Base-by-base conservation (phyloP, 2,888 invertebrate species). In the Hypercompe scribonia region DNA sequence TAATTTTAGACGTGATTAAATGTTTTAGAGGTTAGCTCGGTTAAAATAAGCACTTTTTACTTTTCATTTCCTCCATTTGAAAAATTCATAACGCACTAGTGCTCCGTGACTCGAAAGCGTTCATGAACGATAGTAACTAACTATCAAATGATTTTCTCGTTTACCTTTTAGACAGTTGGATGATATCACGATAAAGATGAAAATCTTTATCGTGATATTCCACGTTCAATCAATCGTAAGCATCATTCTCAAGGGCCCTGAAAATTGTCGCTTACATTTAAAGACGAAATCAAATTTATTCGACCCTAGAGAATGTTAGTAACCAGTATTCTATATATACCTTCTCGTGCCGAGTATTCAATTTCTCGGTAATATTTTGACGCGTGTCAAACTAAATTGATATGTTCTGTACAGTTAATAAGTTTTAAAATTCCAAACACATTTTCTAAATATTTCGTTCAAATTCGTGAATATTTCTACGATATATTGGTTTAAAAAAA, bases 281-380 rank as follows among this genome's bases (percentile, higher is more conserved):
- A 36, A 66, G 24, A 7, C 54, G 36, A 54, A 58, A 68, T 68
- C 36, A 50, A 68, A 21, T 50, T 54, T 54, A 68, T 33, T 50
- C 50, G 21, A n/a, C 28, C 21, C 28, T 11, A 28, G 31, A 28
- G 31, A 46, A 42, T 66, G 31, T 28, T 42, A 28, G 31, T 21
- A 0, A 28, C 42, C 42, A 21, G 10, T 4, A 8, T 42, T 65
- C 10, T 28, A 28, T 31, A 42, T 65, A 1, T 18, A n/a, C 21
- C 31, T 36, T 36, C n/a, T n/a, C 36, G 21, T 46, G 10, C 24
- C 54, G 13, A 58, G 13, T 61, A 31, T 61, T 31, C 15, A 61
- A 58, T 58, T 13, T 61, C 3, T 61, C 15, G 15, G 28, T 28
- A 28, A 58, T 58, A 58, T 28, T 58, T 28, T 28, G 58, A 28